These are phyloP conservation scores for Gallinago solitaria DNA, from an alignment of 2,797 vertebrate species.

Conservation along the genomic window DNA sequence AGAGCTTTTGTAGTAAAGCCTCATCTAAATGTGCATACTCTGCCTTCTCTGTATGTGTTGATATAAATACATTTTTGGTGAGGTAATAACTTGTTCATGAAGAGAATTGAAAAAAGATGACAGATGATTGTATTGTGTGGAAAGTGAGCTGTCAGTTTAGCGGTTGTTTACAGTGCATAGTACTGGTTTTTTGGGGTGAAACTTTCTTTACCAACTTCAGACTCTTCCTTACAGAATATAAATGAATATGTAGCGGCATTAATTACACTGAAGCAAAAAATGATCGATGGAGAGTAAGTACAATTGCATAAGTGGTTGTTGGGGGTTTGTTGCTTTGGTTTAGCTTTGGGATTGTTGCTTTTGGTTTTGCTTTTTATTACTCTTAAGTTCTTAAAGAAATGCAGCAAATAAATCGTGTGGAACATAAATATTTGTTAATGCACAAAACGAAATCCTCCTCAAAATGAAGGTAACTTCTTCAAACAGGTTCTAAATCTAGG, in stretches of 20 bases:
- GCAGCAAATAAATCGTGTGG: background rate
- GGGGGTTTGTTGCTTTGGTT: background rate
- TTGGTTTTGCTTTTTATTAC: background rate
- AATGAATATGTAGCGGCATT: constrained; percentile 92
- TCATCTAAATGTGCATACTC: rapidly evolving
- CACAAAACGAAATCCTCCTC: background rate
- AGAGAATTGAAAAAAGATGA: background rate
- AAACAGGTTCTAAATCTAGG: background rate
- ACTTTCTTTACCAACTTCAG: constrained; percentile 5
- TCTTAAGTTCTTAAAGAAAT: background rate
- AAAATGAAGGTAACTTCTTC: background rate
- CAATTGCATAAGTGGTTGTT: background rate
- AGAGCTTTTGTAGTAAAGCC: background rate
- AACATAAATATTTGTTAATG: rapidly evolving
- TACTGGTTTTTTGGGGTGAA: background rate
- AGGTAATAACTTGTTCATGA: background rate
- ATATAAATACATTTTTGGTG: background rate
- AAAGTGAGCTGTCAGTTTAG: background rate
- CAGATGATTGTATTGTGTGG: background rate
- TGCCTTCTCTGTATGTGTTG: rapidly evolving
- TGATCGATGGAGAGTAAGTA: constrained; percentile 93
- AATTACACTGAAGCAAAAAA: constrained; percentile 92
- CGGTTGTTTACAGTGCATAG: background rate
- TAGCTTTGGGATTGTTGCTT: background rate
- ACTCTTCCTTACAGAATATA: constrained; percentile 84